A percentile compares a stretch with the other conserved stretches of the same genome.
phyloP scores from a whole-genome alignment of 2,113 vertebrate genomes.

The Holacanthus passer region DNA sequence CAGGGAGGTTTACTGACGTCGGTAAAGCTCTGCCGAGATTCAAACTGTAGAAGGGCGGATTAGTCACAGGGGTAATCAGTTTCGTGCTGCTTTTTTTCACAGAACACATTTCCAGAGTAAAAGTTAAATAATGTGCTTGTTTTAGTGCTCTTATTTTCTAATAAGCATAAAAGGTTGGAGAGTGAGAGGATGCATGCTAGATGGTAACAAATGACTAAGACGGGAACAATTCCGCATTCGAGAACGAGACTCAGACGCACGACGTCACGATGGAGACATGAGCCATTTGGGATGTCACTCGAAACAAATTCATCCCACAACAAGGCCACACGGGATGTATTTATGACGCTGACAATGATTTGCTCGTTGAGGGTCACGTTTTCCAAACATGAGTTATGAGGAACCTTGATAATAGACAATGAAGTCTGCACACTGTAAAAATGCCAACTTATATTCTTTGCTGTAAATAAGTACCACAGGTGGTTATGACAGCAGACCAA shows the following conservation, averaged over 20 bases:
- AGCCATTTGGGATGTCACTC: neutral
- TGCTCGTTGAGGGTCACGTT: constrained; percentile 23
- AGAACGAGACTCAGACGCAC: neutral
- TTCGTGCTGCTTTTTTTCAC: neutral
- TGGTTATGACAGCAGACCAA: neutral
- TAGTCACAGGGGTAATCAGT: neutral
- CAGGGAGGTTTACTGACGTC: constrained; percentile 6
- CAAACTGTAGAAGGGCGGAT: neutral
- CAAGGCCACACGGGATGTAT: constrained; percentile 24
- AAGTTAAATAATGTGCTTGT: neutral
- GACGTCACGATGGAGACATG: neutral
- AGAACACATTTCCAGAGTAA: neutral
- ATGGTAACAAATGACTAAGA: neutral
- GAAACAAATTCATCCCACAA: neutral
- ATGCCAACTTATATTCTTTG: neutral
- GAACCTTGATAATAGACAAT: constrained; percentile 34
- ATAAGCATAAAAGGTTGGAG: neutral
- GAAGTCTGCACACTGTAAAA: constrained; percentile 23
- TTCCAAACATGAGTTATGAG: constrained; percentile 32
- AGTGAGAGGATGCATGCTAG: neutral
- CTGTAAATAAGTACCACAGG: constrained; percentile 1
- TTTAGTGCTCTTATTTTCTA: neutral
- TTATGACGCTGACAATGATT: constrained; percentile 39
- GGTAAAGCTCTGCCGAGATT: neutral
- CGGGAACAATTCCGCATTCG: too few relatives aligned